phyloP scores from a whole-genome alignment of 2,888 invertebrate genomes.

The Celastrina argiolus region DNA sequence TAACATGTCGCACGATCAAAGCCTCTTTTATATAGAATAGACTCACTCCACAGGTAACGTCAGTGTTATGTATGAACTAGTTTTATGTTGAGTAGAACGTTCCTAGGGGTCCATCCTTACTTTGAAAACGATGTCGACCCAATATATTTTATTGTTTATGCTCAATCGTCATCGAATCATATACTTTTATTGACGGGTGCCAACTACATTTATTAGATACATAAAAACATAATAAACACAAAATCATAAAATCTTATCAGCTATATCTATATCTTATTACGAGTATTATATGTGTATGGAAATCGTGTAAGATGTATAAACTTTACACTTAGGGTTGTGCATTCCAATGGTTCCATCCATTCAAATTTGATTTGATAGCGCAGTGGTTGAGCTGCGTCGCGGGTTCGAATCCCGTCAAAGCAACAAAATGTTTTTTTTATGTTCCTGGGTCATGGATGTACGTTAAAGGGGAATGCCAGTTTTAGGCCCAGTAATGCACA shows the following conservation, averaged over 20 bases:
- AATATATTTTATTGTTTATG: neutral
- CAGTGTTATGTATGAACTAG: no score
- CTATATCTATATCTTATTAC: neutral
- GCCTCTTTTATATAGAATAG: no score
- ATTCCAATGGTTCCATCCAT: neutral
- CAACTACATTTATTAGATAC: neutral
- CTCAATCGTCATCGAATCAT: neutral
- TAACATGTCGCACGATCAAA: no score
- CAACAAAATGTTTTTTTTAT: no score
- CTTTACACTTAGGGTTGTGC: neutral
- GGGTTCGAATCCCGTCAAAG: no score
- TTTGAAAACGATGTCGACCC: neutral
- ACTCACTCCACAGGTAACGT: no score
- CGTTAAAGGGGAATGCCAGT: no score
- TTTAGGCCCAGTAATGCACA: no score
- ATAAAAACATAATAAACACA: constrained; percentile 13
- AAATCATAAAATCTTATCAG: constrained; percentile 11
- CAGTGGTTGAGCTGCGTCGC: no score
- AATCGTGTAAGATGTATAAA: neutral
- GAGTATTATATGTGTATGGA: neutral
- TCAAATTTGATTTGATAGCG: no score
- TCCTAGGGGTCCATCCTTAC: neutral
- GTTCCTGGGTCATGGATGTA: no score
- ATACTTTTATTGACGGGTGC: neutral
- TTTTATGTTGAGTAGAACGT: no score